phyloP scores from a whole-genome alignment of 2,888 invertebrate genomes.

The Baronia brevicornis region DNA sequence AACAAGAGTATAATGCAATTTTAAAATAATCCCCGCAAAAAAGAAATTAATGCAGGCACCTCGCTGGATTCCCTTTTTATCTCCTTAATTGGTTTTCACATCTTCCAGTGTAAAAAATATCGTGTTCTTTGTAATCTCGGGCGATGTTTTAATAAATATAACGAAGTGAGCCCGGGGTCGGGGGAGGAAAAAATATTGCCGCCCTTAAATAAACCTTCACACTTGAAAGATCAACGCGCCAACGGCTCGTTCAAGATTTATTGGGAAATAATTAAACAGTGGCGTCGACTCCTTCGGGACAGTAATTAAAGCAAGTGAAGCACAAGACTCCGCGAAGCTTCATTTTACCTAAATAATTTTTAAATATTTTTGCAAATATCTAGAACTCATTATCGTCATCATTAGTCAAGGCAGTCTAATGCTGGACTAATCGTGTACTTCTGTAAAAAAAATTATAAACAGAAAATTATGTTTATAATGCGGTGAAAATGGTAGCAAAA shows the following conservation, averaged over 20 bases:
- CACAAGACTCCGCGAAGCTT: neutral
- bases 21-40: conserved; percentile 76
- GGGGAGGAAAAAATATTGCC: conserved; percentile 66
- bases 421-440: no score
- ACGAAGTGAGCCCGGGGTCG: conserved; percentile 61
- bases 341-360: neutral
- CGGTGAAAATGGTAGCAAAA: conserved; percentile 15
- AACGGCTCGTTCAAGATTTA: conserved; percentile 61
- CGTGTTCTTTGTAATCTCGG: conserved; percentile 75
- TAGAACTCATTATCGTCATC: no score
- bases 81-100: conserved; percentile 77
- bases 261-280: conserved; percentile 66
- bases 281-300: conserved; percentile 35
- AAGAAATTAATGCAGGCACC: conserved; percentile 75
- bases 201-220: conserved; percentile 70
- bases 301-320: conserved; percentile 52
- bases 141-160: conserved; percentile 76
- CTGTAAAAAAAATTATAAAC: no score
- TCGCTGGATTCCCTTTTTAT: conserved; percentile 74
- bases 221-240: conserved; percentile 69
- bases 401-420: no score
- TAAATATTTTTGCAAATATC: no score
- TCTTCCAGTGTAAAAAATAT: conserved; percentile 75
- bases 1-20: conserved; percentile 76
- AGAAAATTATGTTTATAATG: no score